These are phyloP conservation scores for Eupsilia transversa DNA, from an alignment of 2,888 invertebrate genomes.

Conservation along the genomic window DNA sequence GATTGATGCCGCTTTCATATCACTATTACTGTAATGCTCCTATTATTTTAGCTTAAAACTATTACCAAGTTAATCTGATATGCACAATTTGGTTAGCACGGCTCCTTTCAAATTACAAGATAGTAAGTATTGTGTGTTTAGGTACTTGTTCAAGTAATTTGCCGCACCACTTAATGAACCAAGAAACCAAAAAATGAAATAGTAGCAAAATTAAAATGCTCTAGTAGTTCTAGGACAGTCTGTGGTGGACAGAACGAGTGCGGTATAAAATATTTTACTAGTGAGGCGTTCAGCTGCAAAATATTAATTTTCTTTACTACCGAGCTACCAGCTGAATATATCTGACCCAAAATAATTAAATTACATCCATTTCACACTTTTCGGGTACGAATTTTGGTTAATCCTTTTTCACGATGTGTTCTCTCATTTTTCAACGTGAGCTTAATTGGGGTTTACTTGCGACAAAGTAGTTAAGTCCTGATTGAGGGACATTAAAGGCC, in stretches of 20 bases:
- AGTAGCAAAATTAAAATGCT: constrained; percentile 41
- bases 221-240: constrained; percentile 49
- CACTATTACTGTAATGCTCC: constrained; percentile 40
- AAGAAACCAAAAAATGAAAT: constrained; percentile 42
- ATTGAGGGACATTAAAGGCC: constrained; percentile 43
- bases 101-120: constrained; percentile 3
- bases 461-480: constrained; percentile 55
- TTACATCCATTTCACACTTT: constrained; percentile 65
- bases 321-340: constrained; percentile 60
- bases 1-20: constrained; percentile 59
- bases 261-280: constrained; percentile 61
- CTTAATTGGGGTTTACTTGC: constrained; percentile 57
- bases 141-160: constrained; percentile 22
- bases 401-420: constrained; percentile 62
- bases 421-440: constrained; percentile 56
- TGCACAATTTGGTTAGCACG: not conserved
- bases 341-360: constrained; percentile 67
- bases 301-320: constrained; percentile 67
- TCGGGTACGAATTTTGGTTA: constrained; percentile 57
- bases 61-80: constrained; percentile 1
- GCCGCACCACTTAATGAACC: constrained; percentile 25
- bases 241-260: constrained; percentile 61
- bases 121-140: constrained; percentile 9
- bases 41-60: constrained; percentile 25
- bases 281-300: constrained; percentile 64